A percentile compares a stretch with the other conserved stretches of the same genome.
phyloP scores from a whole-genome alignment of 30 jellyfish, hydroid and myxozoan species.

The Hydra vulgaris region DNA sequence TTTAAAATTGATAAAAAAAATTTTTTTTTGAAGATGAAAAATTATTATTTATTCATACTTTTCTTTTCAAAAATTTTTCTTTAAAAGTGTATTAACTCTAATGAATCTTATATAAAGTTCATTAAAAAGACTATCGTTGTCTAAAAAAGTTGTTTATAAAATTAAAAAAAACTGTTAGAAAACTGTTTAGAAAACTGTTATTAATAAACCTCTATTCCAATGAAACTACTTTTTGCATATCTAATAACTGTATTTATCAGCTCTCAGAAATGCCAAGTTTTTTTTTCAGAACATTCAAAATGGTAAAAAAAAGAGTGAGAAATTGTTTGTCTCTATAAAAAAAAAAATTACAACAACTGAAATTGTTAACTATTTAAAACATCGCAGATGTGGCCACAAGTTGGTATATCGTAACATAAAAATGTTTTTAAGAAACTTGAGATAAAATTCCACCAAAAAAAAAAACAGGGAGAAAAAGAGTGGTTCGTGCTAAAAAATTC shows the following conservation, averaged over 20 bases:
- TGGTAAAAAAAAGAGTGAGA: neutral
- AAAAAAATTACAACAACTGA: neutral
- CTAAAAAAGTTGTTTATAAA: too few relatives aligned
- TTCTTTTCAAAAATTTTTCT: too few relatives aligned
- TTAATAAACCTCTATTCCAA: neutral
- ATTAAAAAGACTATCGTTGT: too few relatives aligned
- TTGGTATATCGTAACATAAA: neutral
- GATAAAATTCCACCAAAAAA: neutral
- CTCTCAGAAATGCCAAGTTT: neutral
- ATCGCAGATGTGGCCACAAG: neutral
- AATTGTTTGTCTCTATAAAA: neutral
- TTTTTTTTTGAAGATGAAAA: too few relatives aligned
- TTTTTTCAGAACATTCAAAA: neutral
- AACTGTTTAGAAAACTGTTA: neutral
- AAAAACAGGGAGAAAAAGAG: neutral
- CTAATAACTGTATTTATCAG: neutral
- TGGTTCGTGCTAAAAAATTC: neutral
- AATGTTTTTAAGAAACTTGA: neutral
- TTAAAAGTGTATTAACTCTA: too few relatives aligned
- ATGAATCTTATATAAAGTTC: too few relatives aligned
- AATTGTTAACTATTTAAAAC: neutral
- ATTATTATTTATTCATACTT: too few relatives aligned
- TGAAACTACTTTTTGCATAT: neutral
- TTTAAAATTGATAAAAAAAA: too few relatives aligned
- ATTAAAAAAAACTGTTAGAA: too few relatives aligned